A percentile compares a stretch with the other conserved stretches of the same genome.
phyloP scores from a whole-genome alignment of 2,888 invertebrate species.

The Eupithecia dodoneata region DNA sequence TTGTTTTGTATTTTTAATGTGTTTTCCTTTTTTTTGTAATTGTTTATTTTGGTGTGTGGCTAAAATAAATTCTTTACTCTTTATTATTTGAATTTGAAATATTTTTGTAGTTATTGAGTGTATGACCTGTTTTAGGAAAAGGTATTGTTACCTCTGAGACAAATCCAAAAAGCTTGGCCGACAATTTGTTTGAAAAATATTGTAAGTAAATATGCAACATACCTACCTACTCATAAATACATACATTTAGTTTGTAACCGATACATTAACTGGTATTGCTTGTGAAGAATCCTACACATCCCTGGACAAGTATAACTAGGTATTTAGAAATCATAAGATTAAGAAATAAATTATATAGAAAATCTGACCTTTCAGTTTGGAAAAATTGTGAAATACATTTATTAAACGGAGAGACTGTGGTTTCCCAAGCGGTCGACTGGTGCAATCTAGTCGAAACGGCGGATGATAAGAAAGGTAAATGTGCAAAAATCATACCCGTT shows the following conservation, averaged over 20 bases:
- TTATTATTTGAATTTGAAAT: not conserved
- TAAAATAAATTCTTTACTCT: too few species aligned
- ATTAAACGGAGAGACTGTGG: constrained; percentile 42
- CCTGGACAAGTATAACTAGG: not conserved
- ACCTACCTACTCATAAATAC: not conserved
- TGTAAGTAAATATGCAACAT: constrained; percentile 57
- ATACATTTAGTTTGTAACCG: not conserved
- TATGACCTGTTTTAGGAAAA: constrained; percentile 52
- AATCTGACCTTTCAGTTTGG: constrained; percentile 9
- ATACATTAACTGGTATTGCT: not conserved
- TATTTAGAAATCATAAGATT: not conserved
- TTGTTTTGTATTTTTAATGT: too few species aligned
- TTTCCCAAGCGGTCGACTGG: constrained; percentile 47
- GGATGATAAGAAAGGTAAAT: constrained; percentile 2
- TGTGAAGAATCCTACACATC: not conserved
- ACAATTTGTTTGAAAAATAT: constrained; percentile 61
- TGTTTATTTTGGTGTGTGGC: too few species aligned
- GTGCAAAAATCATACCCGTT: not conserved
- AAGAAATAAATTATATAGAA: not conserved
- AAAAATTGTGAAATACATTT: constrained; percentile 14
- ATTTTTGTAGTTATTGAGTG: not conserved
- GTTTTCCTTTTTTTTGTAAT: too few species aligned
- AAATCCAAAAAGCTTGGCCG: constrained; percentile 60
- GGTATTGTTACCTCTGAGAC: constrained; percentile 64
- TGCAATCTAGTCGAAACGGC: constrained; percentile 9